Conservation (phyloP, 2,113 vertebrate genomes). For the Nothobranchius furzeri region DNA sequence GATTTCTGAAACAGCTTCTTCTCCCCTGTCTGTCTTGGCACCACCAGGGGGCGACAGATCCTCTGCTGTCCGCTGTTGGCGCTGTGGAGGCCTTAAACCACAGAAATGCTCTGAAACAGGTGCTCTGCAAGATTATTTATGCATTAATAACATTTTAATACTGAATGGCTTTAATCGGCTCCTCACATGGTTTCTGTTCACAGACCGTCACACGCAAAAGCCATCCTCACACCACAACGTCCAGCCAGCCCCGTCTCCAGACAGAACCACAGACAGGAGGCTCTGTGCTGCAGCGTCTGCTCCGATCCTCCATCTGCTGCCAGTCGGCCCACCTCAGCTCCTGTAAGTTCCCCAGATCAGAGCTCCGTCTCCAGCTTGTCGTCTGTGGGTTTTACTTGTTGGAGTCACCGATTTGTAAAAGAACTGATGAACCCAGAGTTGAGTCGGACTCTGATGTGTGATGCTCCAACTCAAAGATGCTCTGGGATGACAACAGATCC, state of each 20-base stretch:
- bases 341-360: slow-evolving; percentile 61
- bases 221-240: slow-evolving; percentile 1
- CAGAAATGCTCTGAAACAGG: slow-evolving; percentile 48
- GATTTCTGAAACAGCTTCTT: background rate
- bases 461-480: too few relatives aligned
- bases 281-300: slow-evolving; percentile 53
- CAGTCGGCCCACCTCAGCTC: slow-evolving; percentile 72
- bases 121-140: slow-evolving; percentile 36
- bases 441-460: too few relatives aligned
- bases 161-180: background rate
- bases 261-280: slow-evolving; percentile 20
- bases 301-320: slow-evolving; percentile 68
- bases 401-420: too few relatives aligned
- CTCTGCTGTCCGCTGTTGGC: slow-evolving; percentile 48
- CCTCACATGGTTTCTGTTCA: background rate
- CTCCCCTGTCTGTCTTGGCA: background rate
- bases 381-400: too few relatives aligned
- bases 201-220: slow-evolving; percentile 33
- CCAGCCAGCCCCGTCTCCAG: slow-evolving; percentile 24
- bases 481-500: too few relatives aligned
- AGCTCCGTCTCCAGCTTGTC: too few relatives aligned
- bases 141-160: too few relatives aligned
- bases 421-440: too few relatives aligned
- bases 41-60: slow-evolving; percentile 28
- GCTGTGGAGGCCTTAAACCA: slow-evolving; percentile 43